Conservation (phyloP, 2,113 vertebrate species). For the Gymnorhina tibicen region DNA sequence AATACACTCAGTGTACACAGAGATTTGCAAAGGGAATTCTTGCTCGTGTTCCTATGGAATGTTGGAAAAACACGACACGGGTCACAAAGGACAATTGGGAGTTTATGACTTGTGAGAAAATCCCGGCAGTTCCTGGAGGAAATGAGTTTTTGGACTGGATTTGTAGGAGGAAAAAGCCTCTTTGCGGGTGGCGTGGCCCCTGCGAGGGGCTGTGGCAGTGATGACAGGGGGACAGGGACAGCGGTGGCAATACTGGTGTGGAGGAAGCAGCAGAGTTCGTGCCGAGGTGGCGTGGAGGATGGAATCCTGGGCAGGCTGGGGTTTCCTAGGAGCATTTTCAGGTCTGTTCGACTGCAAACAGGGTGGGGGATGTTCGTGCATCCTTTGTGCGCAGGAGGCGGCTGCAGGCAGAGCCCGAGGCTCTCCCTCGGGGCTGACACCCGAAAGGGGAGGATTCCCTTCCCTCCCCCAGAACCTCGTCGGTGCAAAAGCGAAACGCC, state of each 20-base stretch:
- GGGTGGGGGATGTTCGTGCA: not conserved
- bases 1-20: not conserved
- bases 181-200: not conserved
- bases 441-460: not conserved
- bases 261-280: not conserved
- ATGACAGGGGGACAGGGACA: not conserved
- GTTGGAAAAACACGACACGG: not conserved
- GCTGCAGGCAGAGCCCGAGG: not conserved
- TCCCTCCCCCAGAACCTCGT: not conserved
- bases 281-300: not conserved
- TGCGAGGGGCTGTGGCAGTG: not conserved
- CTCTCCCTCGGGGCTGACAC: not conserved
- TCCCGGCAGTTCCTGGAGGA: not conserved
- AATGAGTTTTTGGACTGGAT: not conserved
- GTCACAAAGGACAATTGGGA: not conserved
- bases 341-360: not conserved
- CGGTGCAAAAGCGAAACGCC: not conserved
- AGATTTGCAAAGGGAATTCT: not conserved
- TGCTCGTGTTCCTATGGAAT: not conserved
- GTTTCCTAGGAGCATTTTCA: not conserved
- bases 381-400: not conserved
- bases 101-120: not conserved
- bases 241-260: accelerated
- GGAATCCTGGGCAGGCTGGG: not conserved
- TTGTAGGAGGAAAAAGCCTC: not conserved